A percentile compares a stretch with the other conserved stretches of the same genome.
Evolutionary conservation across 2,797 vertebrate species (phyloP).

Genomic region (Oreochromis grahami): DNA sequence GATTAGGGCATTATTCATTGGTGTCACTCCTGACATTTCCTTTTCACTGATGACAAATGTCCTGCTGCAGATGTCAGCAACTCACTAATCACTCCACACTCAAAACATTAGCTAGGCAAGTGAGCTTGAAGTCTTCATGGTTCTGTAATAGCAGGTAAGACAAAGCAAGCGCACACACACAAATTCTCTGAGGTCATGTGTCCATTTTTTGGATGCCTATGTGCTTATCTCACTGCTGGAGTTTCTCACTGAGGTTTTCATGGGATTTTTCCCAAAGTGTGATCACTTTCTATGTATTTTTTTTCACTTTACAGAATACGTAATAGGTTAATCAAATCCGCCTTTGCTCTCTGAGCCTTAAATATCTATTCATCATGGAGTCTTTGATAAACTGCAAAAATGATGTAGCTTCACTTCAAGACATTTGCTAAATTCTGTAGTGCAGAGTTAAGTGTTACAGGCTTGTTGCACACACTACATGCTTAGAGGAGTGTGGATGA

Average conservation of each 20-base stretch:
- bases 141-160: slow-evolving; percentile 5
- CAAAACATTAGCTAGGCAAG: slow-evolving; percentile 65
- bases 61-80: slow-evolving; percentile 57
- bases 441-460: neutral
- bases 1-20: slow-evolving; percentile 30
- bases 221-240: neutral
- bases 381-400: neutral
- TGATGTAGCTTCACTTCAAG: neutral
- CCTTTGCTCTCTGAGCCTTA: neutral
- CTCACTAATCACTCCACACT: slow-evolving; percentile 61
- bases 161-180: neutral
- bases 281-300: neutral
- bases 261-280: neutral
- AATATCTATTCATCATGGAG: neutral
- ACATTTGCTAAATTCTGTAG: neutral
- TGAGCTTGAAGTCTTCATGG: slow-evolving; percentile 51
- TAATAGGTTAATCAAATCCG: neutral
- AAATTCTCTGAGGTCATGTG: neutral
- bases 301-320: neutral
- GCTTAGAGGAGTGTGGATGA: neutral
- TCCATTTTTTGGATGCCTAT: neutral
- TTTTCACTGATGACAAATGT: slow-evolving; percentile 62
- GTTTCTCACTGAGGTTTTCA: neutral
- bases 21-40: slow-evolving; percentile 38
- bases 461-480: neutral